Evolutionary conservation across 2,797 vertebrate genomes (phyloP).

Genomic region (Pseudomugil gertrudae): DNA sequence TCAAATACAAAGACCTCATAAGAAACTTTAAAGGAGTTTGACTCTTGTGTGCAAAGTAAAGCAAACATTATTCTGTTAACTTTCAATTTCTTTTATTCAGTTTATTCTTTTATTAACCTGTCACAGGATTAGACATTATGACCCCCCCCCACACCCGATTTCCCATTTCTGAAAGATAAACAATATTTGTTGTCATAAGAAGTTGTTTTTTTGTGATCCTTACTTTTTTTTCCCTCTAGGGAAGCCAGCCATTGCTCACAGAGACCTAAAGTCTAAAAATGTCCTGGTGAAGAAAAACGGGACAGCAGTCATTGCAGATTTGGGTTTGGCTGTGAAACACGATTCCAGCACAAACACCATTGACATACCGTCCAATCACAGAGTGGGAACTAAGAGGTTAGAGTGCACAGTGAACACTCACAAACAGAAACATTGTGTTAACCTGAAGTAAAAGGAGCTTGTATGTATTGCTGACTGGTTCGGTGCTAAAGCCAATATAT

Average conservation of each 20-base stretch:
- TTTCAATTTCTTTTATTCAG: not conserved
- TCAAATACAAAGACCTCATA: not conserved
- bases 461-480: not conserved
- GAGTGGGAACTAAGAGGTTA: conserved; percentile 96
- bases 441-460: not conserved
- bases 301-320: conserved; percentile 92
- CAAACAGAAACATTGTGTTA: not conserved
- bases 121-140: not conserved
- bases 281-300: conserved; percentile 95
- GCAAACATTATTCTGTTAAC: not conserved
- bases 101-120: not conserved
- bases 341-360: conserved; percentile 90
- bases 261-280: conserved; percentile 97
- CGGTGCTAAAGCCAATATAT: not conserved
- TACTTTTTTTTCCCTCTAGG: conserved; percentile 77
- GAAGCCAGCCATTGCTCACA: conserved; percentile 96
- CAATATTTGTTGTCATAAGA: not conserved
- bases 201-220: conserved; percentile 5
- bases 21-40: not conserved
- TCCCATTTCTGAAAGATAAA: not conserved
- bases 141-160: too few relatives aligned
- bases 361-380: conserved; percentile 92
- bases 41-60: conserved; percentile 6
- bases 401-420: conserved; percentile 10
- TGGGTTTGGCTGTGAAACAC: conserved; percentile 96